Conservation (phyloP, 2,113 vertebrate genomes). For the Microtus ochrogaster region DNA sequence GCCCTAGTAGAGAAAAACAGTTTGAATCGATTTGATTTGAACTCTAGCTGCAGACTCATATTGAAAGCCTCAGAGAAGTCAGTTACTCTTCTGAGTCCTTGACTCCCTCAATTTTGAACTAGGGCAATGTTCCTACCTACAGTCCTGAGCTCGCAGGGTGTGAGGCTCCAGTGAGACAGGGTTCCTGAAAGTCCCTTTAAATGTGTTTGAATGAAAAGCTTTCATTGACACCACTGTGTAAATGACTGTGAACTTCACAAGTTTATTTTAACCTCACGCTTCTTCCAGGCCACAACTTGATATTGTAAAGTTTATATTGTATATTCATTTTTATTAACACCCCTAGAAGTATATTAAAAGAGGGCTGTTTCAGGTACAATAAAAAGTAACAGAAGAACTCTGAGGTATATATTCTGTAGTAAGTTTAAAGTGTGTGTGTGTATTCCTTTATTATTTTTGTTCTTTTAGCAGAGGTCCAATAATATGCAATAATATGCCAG, state of each 20-base stretch:
- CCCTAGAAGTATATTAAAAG: neutral
- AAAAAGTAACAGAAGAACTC: neutral
- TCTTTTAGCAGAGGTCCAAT: neutral
- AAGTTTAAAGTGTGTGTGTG: neutral
- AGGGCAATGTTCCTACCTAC: neutral
- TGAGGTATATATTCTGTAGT: neutral
- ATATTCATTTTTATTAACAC: neutral
- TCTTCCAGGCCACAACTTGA: neutral
- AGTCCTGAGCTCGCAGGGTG: neutral
- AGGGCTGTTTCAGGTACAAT: neutral
- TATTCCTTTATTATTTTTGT: neutral
- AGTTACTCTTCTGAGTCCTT: neutral
- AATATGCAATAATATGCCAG: neutral
- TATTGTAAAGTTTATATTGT: neutral
- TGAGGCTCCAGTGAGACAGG: constrained; percentile 33
- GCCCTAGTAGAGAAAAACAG: neutral
- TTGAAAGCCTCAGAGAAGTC: neutral
- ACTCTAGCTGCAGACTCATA: neutral
- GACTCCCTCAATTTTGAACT: constrained; percentile 2
- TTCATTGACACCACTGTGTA: constrained; percentile 52
- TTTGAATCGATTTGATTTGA: neutral
- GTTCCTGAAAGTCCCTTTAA: constrained; percentile 70
- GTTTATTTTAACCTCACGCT: constrained; percentile 49
- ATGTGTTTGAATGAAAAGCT: constrained; percentile 32
- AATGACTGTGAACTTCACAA: constrained; percentile 60